Conservation (phyloP, 1,140 invertebrate species). For the Drosophila triauraria region DNA sequence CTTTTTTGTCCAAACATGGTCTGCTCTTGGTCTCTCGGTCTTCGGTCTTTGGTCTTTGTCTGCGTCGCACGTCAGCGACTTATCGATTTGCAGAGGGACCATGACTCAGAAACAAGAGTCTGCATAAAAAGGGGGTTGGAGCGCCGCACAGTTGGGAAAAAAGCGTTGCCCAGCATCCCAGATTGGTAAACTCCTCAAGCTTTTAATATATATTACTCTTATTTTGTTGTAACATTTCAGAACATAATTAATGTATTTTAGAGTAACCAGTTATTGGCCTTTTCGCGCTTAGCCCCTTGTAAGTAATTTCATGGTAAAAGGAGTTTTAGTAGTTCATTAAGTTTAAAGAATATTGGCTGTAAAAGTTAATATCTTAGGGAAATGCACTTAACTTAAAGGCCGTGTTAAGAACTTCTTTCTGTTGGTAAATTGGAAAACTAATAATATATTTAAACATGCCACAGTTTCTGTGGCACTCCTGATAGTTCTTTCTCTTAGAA, state of each 20-base stretch:
- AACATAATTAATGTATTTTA: constrained; percentile 9
- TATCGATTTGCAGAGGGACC: constrained; percentile 72
- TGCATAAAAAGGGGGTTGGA: constrained; percentile 24
- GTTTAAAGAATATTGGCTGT: neutral
- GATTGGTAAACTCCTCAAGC: constrained; percentile 17
- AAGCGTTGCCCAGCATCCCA: constrained; percentile 12
- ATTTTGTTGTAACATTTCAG: too few relatives aligned
- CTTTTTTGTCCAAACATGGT: constrained; percentile 56
- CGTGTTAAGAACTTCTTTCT: too few relatives aligned
- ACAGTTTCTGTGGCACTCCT: too few relatives aligned
- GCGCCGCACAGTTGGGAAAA: constrained; percentile 15
- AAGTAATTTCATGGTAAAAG: too few relatives aligned
- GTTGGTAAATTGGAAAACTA: too few relatives aligned
- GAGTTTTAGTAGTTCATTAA: neutral
- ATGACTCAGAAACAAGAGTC: constrained; percentile 69
- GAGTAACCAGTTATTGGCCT: neutral
- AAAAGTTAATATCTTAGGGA: too few relatives aligned
- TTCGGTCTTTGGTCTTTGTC: constrained; percentile 52
- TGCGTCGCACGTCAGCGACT: constrained; percentile 67
- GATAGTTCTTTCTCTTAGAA: too few relatives aligned
- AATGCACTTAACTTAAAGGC: too few relatives aligned
- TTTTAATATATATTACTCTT: neutral
- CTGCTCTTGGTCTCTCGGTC: constrained; percentile 53
- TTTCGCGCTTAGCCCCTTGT: neutral
- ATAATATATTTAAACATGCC: too few relatives aligned